These are phyloP conservation scores for Agapornis roseicollis DNA, from an alignment of 2,113 vertebrate genomes.

Conservation along the genomic window DNA sequence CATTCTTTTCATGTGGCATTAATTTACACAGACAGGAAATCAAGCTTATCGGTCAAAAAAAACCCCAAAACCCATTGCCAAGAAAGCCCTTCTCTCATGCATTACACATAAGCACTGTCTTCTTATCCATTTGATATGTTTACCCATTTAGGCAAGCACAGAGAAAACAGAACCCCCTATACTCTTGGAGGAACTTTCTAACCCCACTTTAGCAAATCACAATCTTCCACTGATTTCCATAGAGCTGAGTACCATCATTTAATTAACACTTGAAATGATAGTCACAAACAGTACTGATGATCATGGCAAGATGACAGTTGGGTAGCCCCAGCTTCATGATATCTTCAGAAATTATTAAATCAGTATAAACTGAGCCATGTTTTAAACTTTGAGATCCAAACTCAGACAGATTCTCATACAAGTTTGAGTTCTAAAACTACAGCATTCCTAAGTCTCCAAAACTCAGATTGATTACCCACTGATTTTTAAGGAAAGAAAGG, in stretches of 20 bases:
- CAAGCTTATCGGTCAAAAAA: background rate
- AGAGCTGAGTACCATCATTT: background rate
- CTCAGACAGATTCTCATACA: background rate
- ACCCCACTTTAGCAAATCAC: background rate
- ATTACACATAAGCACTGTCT: background rate
- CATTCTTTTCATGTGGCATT: constrained; percentile 15
- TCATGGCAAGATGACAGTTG: background rate
- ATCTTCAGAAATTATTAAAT: background rate
- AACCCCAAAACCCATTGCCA: background rate
- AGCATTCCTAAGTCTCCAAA: background rate
- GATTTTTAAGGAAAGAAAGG: constrained; percentile 17
- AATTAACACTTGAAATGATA: background rate
- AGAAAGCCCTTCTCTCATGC: background rate
- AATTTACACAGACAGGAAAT: constrained; percentile 44
- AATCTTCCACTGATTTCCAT: background rate
- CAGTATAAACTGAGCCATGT: background rate
- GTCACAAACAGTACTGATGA: background rate
- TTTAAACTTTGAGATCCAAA: background rate
- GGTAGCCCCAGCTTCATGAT: background rate
- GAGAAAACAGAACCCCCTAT: background rate
- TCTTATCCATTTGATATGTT: background rate
- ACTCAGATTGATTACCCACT: background rate
- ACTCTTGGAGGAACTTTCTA: background rate
- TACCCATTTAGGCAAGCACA: background rate
- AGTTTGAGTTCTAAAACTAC: background rate